Percentiles rank a stretch among this genome's conserved stretches.
Conservation (phyloP, 2,113 vertebrate species). For the Meriones unguiculatus region DNA sequence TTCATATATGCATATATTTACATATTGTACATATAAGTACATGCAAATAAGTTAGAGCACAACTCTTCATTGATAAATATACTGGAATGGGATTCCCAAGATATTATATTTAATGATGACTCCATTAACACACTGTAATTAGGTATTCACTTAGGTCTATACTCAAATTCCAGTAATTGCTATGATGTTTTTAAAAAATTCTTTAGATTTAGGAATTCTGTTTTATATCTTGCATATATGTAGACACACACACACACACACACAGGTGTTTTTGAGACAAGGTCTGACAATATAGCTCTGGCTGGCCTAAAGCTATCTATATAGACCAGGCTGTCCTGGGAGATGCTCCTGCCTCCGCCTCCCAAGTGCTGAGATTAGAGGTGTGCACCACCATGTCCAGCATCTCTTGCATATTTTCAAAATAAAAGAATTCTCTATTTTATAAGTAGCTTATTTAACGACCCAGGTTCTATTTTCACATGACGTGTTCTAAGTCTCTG, state of each 20-base stretch:
- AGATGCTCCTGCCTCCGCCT: not conserved
- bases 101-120: not conserved
- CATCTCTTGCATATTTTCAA: not conserved
- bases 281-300: not conserved
- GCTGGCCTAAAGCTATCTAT: not conserved
- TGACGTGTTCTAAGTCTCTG: not conserved
- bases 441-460: constrained; percentile 17
- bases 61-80: constrained; percentile 1
- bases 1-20: not conserved
- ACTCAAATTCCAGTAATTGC: not conserved
- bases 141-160: not conserved
- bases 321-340: not conserved
- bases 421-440: not conserved
- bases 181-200: not conserved
- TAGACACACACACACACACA: too few species aligned
- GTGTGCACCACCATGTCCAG: not conserved
- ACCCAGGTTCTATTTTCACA: not conserved
- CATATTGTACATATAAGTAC: not conserved
- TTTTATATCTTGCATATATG: not conserved
- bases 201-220: not conserved
- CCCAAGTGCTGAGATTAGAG: not conserved
- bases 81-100: constrained; percentile 11
- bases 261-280: not conserved
- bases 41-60: not conserved
- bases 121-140: not conserved